Evolutionary conservation across 2,797 vertebrate species (phyloP).

Genomic region (Acomys russatus): DNA sequence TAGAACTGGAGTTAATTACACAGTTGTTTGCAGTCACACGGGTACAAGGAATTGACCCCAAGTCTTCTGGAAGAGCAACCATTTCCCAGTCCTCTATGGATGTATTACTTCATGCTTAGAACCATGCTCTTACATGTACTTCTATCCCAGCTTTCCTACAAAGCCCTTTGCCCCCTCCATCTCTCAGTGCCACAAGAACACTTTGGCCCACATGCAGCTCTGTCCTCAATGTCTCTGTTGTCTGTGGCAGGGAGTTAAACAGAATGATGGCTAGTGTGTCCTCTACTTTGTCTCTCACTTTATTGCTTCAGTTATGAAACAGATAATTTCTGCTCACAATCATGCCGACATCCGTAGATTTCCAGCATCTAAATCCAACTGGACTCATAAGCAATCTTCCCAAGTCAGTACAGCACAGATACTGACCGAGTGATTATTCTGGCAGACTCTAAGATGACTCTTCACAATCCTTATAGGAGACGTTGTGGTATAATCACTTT

Average conservation of each 20-base stretch:
- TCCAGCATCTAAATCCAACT: background rate
- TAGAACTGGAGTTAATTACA: background rate
- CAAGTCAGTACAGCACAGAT: background rate
- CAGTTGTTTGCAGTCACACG: background rate
- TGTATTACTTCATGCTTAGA: conserved; percentile 28
- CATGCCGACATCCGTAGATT: background rate
- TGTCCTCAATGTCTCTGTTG: background rate
- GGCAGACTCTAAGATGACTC: conserved; percentile 2
- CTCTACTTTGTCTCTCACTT: conserved; percentile 34
- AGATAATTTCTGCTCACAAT: background rate
- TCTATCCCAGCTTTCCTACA: conserved; percentile 9
- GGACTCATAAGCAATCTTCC: background rate
- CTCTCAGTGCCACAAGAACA: background rate
- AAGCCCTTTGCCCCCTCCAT: background rate
- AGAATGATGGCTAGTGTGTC: background rate
- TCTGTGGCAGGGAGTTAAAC: background rate
- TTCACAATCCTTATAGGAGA: background rate
- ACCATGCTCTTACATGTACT: background rate
- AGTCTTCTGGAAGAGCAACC: background rate
- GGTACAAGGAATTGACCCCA: background rate
- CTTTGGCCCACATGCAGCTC: conserved; percentile 9
- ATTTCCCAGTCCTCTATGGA: background rate
- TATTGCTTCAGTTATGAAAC: conserved; percentile 14
- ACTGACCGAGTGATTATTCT: background rate
- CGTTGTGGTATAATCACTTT: background rate